phyloP scores from a whole-genome alignment of 2,888 invertebrate species.

The Thysanoteuthis rhombus region DNA sequence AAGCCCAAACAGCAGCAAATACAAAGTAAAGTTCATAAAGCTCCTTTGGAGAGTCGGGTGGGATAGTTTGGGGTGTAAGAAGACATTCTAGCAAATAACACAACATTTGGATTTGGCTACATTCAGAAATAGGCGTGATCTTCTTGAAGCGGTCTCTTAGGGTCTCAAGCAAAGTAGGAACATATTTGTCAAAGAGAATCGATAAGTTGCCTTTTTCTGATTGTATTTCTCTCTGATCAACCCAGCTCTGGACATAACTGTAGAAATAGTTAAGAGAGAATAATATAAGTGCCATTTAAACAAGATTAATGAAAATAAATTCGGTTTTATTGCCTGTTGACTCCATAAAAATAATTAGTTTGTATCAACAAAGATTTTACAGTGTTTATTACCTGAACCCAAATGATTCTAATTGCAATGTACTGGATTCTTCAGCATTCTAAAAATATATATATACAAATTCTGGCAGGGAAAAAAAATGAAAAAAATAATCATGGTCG shows the following conservation, averaged over 20 bases:
- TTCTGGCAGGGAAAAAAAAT: no score
- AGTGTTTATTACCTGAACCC: no score
- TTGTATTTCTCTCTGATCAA: conserved; percentile 70
- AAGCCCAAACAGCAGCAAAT: conserved; percentile 96
- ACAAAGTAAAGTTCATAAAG: conserved; percentile 95
- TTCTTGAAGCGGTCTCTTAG: conserved; percentile 90
- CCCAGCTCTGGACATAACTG: conserved; percentile 82
- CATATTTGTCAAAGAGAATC: conserved; percentile 94
- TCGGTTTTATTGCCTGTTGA: no score
- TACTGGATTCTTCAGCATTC: no score
- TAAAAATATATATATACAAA: no score
- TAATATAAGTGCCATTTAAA: no score
- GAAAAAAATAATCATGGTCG: no score
- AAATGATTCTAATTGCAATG: no score
- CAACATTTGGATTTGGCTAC: conserved; percentile 89
- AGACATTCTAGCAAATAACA: conserved; percentile 89
- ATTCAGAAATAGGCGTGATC: conserved; percentile 93
- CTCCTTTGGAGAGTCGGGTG: conserved; percentile 90
- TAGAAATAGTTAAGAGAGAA: conserved; percentile 1
- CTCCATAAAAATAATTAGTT: no score
- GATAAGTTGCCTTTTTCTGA: conserved; percentile 81
- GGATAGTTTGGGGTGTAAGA: conserved; percentile 83
- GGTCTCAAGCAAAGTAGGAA: conserved; percentile 89
- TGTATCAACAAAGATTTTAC: no score
- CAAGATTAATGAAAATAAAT: no score